Percentiles rank a stretch among this genome's conserved stretches.
Evolutionary conservation across 2,888 invertebrate species (phyloP).

Genomic region (Neoitamus cyanurus): DNA sequence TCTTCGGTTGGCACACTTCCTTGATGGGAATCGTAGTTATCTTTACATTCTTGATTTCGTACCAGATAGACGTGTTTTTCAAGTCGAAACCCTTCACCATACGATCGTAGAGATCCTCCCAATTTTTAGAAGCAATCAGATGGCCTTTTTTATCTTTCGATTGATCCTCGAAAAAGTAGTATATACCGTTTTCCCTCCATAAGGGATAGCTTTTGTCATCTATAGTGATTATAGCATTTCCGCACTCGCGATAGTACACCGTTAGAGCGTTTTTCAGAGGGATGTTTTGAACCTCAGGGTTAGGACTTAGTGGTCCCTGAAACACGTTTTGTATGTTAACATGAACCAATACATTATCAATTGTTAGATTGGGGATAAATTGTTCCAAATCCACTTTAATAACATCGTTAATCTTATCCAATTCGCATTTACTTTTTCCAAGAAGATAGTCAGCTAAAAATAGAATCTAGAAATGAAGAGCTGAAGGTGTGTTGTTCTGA

Average conservation of each 20-base stretch:
- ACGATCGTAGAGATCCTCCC: not conserved
- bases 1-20: slow-evolving; percentile 8
- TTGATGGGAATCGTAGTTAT: slow-evolving; percentile 49
- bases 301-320: slow-evolving; percentile 51
- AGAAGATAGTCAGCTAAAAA: slow-evolving; percentile 49
- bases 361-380: slow-evolving; percentile 49
- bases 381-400: slow-evolving; percentile 46
- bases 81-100: not conserved
- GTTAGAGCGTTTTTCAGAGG: slow-evolving; percentile 38
- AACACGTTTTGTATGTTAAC: slow-evolving; percentile 48
- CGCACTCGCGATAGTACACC: slow-evolving; percentile 44
- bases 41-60: slow-evolving; percentile 49
- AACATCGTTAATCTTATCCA: not conserved
- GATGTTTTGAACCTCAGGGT: slow-evolving; percentile 47
- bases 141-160: not conserved
- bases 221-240: slow-evolving; percentile 46
- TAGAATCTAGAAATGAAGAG: not conserved
- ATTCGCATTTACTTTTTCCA: slow-evolving; percentile 47
- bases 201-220: slow-evolving; percentile 48
- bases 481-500: not conserved
- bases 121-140: not conserved
- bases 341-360: slow-evolving; percentile 53
- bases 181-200: slow-evolving; percentile 53
- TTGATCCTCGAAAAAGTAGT: slow-evolving; percentile 51
- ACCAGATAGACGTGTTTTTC: slow-evolving; percentile 29